Evolutionary conservation across 2,797 vertebrate species (phyloP).

Genomic region (Synanceia verrucosa): DNA sequence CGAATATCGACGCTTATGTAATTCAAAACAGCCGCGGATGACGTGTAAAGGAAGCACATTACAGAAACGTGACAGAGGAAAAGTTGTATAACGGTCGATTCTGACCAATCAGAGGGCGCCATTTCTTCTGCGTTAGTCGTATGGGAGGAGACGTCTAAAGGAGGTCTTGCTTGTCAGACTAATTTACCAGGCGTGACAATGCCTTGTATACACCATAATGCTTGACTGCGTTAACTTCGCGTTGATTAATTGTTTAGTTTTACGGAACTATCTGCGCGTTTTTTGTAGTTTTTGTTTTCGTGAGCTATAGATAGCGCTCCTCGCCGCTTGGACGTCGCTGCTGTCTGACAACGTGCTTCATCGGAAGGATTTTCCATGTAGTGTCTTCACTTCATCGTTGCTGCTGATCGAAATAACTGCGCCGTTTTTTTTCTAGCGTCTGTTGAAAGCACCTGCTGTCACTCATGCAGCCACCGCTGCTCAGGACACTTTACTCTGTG

Average conservation of each 20-base stretch:
- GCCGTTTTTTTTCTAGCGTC: neutral
- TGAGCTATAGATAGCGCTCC: neutral
- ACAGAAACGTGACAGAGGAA: conserved; percentile 59
- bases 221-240: neutral
- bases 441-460: neutral
- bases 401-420: neutral
- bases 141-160: conserved; percentile 42
- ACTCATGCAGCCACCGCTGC: conserved; percentile 39
- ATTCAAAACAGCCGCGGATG: rapidly evolving
- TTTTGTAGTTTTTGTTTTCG: neutral
- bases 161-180: neutral
- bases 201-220: neutral
- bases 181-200: neutral
- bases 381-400: neutral
- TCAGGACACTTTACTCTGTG: conserved; percentile 16
- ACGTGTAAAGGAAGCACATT: conserved; percentile 46
- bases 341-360: rapidly evolving
- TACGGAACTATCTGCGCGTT: neutral
- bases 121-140: neutral
- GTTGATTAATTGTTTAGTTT: rapidly evolving
- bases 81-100: conserved; percentile 21
- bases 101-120: conserved; percentile 56
- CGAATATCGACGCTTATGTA: rapidly evolving
- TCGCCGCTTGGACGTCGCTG: neutral
- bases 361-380: rapidly evolving